phyloP scores from a whole-genome alignment of 2,797 vertebrate genomes.

The Picus viridis region DNA sequence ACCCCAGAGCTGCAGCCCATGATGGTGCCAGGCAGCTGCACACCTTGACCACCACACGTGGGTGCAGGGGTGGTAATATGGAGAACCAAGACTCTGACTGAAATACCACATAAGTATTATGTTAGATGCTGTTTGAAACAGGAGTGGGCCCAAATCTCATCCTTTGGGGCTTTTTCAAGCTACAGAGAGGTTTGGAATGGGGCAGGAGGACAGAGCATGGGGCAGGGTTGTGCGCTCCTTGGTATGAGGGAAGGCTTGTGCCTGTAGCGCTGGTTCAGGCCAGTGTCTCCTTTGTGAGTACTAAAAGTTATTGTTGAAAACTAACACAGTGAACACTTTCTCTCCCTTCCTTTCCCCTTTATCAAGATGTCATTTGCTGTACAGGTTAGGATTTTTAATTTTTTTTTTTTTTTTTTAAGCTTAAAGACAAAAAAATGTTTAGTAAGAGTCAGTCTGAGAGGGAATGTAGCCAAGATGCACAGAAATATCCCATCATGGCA shows the following conservation, averaged over 20 bases:
- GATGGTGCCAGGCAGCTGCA: rapidly evolving
- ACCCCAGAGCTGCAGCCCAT: neutral
- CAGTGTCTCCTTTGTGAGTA: rapidly evolving
- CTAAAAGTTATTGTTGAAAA: neutral
- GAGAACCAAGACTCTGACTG: rapidly evolving
- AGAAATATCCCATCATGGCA: neutral
- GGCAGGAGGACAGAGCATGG: neutral
- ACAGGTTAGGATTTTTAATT: neutral
- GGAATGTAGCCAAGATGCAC: neutral
- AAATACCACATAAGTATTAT: rapidly evolving
- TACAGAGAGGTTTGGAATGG: neutral
- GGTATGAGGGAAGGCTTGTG: rapidly evolving
- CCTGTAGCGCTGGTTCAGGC: neutral
- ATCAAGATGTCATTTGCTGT: neutral
- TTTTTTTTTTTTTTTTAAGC: too few species aligned
- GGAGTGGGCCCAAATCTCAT: rapidly evolving
- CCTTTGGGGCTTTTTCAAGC: neutral
- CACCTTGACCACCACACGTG: neutral
- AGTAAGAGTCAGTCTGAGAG: neutral
- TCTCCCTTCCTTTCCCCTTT: neutral
- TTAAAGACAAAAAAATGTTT: neutral
- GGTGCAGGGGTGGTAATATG: rapidly evolving
- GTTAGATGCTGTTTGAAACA: neutral
- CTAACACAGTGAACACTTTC: neutral
- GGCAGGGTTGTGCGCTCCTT: neutral